A percentile compares a stretch with the other conserved stretches of the same genome.
phyloP scores from a whole-genome alignment of 2,888 invertebrate genomes.

The Mimas tiliae region DNA sequence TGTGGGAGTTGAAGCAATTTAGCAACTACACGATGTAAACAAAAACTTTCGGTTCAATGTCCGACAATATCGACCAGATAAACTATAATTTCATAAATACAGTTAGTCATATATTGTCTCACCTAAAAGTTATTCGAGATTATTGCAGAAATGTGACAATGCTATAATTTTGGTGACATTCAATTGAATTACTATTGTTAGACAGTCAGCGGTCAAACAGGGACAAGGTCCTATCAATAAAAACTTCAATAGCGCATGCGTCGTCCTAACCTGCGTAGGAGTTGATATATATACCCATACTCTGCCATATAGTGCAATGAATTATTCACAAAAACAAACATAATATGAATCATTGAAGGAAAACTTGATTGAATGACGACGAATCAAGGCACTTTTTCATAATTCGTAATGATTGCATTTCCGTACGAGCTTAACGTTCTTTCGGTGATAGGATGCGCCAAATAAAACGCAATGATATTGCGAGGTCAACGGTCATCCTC shows the following conservation, averaged over 20 bases:
- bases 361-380: slow-evolving; percentile 22
- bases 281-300: slow-evolving; percentile 42
- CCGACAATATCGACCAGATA: not conserved
- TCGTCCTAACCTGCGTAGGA: slow-evolving; percentile 55
- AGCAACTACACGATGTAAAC: not conserved
- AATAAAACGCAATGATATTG: slow-evolving; percentile 3
- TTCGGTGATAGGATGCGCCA: not conserved
- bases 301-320: slow-evolving; percentile 34
- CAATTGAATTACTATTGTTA: not conserved
- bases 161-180: slow-evolving; percentile 12
- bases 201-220: slow-evolving; percentile 19
- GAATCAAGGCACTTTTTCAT: not conserved
- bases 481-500: slow-evolving; percentile 6
- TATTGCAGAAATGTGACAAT: not conserved
- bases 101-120: slow-evolving; percentile 2
- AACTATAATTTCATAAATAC: slow-evolving; percentile 10
- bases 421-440: not conserved
- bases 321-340: slow-evolving; percentile 28
- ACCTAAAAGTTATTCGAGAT: not conserved
- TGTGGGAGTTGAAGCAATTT: not conserved
- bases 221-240: slow-evolving; percentile 42
- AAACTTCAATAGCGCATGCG: slow-evolving; percentile 50
- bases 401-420: not conserved
- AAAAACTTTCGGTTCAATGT: not conserved
- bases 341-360: slow-evolving; percentile 29